phyloP scores from a whole-genome alignment of 1,140 invertebrate genomes.

The Heliconius nattereri region DNA sequence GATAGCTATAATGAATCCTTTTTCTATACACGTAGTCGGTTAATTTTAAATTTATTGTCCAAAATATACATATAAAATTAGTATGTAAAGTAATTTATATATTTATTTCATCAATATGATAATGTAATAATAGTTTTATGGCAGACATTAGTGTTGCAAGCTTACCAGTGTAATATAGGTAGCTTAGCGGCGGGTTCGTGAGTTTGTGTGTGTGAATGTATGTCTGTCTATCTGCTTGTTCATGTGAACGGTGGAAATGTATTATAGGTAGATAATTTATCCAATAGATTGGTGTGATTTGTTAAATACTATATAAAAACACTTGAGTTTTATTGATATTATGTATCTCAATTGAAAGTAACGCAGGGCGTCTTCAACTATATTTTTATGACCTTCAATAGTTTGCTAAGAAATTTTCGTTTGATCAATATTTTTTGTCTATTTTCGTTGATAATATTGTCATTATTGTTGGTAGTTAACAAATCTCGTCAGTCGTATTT shows the following conservation, averaged over 20 bases:
- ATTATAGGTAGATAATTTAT: slow-evolving; percentile 58
- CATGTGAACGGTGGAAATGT: slow-evolving; percentile 29
- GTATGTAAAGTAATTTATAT: neutral
- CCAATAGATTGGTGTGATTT: slow-evolving; percentile 37
- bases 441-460: neutral
- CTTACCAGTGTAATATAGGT: slow-evolving; percentile 36
- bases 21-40: neutral
- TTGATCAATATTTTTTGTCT: neutral
- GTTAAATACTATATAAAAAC: slow-evolving; percentile 17
- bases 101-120: neutral
- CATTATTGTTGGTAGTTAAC: neutral
- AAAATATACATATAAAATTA: neutral
- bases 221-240: slow-evolving; percentile 21
- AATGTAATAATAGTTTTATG: slow-evolving; percentile 10
- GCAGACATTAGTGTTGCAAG: slow-evolving; percentile 27
- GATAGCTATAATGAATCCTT: neutral
- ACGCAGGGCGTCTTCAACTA: neutral
- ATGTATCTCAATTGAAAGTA: neutral
- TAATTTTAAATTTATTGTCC: neutral
- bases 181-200: slow-evolving; percentile 12
- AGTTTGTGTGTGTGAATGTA: slow-evolving; percentile 14
- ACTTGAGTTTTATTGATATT: neutral
- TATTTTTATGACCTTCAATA: neutral
- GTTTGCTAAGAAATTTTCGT: no score
- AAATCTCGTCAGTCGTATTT: slow-evolving; percentile 30